Conservation (phyloP, 92 coral and sea anemone genomes). For the Epizoanthus scotinus region DNA sequence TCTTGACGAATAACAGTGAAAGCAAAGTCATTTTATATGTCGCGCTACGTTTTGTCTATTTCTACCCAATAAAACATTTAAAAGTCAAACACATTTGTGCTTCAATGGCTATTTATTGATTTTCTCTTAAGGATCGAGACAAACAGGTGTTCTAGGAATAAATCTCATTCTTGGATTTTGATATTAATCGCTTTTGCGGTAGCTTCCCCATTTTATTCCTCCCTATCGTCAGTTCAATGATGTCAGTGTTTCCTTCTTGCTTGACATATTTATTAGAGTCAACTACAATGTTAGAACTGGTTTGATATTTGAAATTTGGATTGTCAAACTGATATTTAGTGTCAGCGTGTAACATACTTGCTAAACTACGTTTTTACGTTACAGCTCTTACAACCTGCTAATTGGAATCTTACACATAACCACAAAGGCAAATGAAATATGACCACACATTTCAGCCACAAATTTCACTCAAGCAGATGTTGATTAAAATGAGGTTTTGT, state of each 20-base stretch:
- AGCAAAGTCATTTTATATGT: too few species aligned
- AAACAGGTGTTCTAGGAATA: conserved; percentile 30
- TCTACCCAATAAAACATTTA: not conserved
- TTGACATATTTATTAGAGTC: too few species aligned
- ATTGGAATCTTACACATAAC: conserved; percentile 1
- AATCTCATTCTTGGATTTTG: not conserved
- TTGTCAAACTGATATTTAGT: conserved; percentile 28
- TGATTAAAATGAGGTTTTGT: conserved; percentile 7
- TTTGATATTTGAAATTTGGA: not conserved
- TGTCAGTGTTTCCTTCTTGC: too few species aligned
- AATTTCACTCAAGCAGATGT: conserved; percentile 6
- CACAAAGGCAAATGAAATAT: not conserved
- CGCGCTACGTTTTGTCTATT: not conserved
- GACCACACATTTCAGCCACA: not conserved
- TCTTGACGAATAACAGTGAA: not conserved
- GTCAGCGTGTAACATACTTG: conserved; percentile 34
- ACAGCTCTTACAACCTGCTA: not conserved
- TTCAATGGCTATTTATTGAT: conserved; percentile 15
- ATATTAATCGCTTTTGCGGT: not conserved
- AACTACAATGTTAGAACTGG: not conserved
- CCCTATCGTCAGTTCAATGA: too few species aligned
- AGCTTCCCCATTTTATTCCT: not conserved
- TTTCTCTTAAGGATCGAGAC: conserved; percentile 9
- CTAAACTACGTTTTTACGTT: conserved; percentile 1
- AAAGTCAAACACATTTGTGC: conserved; percentile 13